A percentile compares a stretch with the other conserved stretches of the same genome.
These are phyloP conservation scores for Chlorospingus flavigularis DNA, from an alignment of 2,797 vertebrate genomes.

Conservation along the genomic window DNA sequence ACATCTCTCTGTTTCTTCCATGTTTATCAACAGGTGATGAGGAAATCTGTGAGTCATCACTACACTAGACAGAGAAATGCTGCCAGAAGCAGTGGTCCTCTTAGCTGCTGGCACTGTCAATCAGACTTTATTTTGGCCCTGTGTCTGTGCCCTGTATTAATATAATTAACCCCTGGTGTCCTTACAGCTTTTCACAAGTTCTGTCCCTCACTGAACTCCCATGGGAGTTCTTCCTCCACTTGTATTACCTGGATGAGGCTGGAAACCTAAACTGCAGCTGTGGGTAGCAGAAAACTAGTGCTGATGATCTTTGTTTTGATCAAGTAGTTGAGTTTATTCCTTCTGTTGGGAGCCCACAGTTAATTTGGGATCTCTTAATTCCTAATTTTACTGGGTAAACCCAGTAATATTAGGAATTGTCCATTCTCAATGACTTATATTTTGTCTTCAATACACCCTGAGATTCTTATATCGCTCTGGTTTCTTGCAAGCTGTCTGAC, in stretches of 20 bases:
- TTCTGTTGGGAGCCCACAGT: not conserved
- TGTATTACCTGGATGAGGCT: not conserved
- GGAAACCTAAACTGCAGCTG: not conserved
- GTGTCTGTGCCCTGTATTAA: not conserved
- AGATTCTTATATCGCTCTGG: not conserved
- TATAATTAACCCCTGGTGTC: not conserved
- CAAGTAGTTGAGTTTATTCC: not conserved
- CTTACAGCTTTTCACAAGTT: not conserved
- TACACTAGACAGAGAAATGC: not conserved
- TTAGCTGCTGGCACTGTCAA: not conserved
- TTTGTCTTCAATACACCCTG: not conserved
- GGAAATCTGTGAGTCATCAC: not conserved
- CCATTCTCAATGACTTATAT: not conserved
- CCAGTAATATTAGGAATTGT: not conserved
- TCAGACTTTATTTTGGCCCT: not conserved
- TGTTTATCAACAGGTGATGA: not conserved
- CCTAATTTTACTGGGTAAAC: not conserved
- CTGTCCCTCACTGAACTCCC: not conserved
- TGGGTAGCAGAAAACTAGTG: not conserved
- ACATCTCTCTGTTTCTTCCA: not conserved
- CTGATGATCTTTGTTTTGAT: not conserved
- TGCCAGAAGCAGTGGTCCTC: not conserved
- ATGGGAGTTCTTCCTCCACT: not conserved
- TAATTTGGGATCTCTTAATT: not conserved
- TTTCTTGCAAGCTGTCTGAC: not conserved